Base-by-base conservation (phyloP, 2,797 vertebrate species). In the Phrynocephalus forsythii region DNA sequence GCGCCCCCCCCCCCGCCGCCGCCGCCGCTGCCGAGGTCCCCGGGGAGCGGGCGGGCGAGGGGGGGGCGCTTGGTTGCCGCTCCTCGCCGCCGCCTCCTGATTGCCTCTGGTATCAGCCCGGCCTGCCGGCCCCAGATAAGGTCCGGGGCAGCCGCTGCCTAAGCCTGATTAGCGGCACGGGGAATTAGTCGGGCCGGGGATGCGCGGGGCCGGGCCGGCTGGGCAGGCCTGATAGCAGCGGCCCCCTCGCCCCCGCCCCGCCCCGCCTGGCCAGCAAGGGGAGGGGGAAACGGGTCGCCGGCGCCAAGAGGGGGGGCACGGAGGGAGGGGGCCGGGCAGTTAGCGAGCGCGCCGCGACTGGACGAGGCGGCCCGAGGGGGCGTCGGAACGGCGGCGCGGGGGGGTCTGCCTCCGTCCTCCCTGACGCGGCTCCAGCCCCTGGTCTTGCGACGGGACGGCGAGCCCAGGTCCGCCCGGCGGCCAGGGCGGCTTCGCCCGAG, bases 121-220 rank as follows among this genome's bases (percentile, higher is more conserved):
- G 66, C 85, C 85, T 86, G 85, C 48, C 67, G 6, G 77, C 67
- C 79, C 79, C 60, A 76, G 86, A 87, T 82, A 87, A 86, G 85
- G 44, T 56, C 1, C 11, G 1, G 28, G 52, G 7, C 52, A 52
- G 6, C 26, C 86, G 30, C 44, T 33, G 71, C 38, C 86, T 18
- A 67, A 77, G 80, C 60, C 44, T 52, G 80, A 77, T 76, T 44
- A 82, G 80, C 28, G 2, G 52, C 7, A 1, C 52, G 8, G 52
- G 52, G 52, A 52, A 52, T 52, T 52, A 52, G 52, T 52, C n/a
- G 20, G 83, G 83, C 33, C 28, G 10, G 20, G 71, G 60, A 0
- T 7, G 33, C 1, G n/a, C 0, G 63, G 48, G 52, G 67, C 3
- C 6, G n/a, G 44, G 72, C 24, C 4, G 28, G 28, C 60, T 44